Percentiles rank a stretch among this genome's conserved stretches.
Evolutionary conservation across 2,797 vertebrate genomes (phyloP).

Genomic region (Ataeniobius toweri): DNA sequence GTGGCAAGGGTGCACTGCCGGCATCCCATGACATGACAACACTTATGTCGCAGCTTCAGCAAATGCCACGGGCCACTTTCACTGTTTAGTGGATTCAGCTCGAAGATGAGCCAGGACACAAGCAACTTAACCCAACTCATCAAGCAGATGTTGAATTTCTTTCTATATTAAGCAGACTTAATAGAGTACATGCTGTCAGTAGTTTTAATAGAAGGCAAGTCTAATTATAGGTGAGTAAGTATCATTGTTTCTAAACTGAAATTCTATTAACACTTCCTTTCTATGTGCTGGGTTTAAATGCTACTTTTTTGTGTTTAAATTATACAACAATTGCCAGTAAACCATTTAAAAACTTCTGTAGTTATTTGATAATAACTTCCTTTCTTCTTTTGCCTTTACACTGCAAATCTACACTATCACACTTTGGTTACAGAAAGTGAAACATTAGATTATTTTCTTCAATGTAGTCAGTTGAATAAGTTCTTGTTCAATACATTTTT

Average conservation of each 20-base stretch:
- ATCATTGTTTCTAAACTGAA: background rate
- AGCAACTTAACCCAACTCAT: conserved; percentile 53
- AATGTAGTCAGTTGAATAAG: background rate
- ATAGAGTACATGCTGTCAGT: background rate
- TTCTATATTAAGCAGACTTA: background rate
- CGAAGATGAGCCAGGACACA: conserved; percentile 41
- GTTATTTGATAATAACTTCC: background rate
- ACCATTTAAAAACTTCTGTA: background rate
- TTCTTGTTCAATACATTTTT: too few relatives aligned
- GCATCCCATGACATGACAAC: conserved; percentile 50
- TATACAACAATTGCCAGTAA: background rate
- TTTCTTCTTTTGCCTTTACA: background rate
- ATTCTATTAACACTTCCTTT: background rate
- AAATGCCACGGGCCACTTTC: conserved; percentile 34
- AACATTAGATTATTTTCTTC: background rate
- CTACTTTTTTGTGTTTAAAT: background rate
- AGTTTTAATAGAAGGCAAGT: background rate
- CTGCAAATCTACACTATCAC: background rate
- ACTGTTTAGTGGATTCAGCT: conserved; percentile 39
- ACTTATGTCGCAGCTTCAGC: conserved; percentile 30
- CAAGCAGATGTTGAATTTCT: conserved; percentile 47
- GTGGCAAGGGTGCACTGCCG: conserved; percentile 68
- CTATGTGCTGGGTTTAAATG: background rate
- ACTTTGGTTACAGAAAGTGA: background rate
- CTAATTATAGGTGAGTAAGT: background rate